Evolutionary conservation across 2,797 vertebrate species (phyloP), one percentile per base, ranked within the genome.

Genomic region (Momotus momota): DNA sequence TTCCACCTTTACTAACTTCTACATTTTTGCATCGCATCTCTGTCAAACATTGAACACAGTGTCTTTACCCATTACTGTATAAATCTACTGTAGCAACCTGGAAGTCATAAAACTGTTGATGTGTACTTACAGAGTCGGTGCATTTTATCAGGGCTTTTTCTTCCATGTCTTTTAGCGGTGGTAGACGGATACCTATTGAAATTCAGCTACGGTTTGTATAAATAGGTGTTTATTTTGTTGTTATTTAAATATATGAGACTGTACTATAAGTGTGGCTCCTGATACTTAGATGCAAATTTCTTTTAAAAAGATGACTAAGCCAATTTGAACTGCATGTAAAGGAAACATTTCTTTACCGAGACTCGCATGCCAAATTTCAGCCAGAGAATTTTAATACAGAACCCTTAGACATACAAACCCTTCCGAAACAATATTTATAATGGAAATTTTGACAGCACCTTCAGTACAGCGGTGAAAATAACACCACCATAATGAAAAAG

Each of bases 391-490:
- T 96, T 94, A 91, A 96, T 96, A 88, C 27, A 71, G 67, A 94
- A 61, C 29, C 49, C 69, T 79, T 62, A 91, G 77, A 90, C 46
- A 70, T 81, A 67, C 62, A 94, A 86, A 81, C n/a, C 67, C 57
- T 81, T 88, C 86, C 74, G 77, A 95, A 96, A 87, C 58, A 83
- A 86, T 95, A 96, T 93, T 96, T 96, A 83, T 96, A 96, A 97
- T 94, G 91, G 91, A 94, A 96, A 90, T 95, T 96, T 93, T 97
- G 97, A 97, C 96, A 97, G 90, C 52, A 90, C 81, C 71, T 83
- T 94, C 96, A 94, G 74, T 91, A 92, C 61, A 77, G 70, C 16
- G 11, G 84, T 69, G 92, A 90, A 96, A 96, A 94, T 88, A 96
- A 93, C 86, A 93, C 84, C 40, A 52, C 52, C 81, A n/a, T 95